Base-by-base conservation (phyloP, 2,113 vertebrate genomes). In the Cinclus cinclus region DNA sequence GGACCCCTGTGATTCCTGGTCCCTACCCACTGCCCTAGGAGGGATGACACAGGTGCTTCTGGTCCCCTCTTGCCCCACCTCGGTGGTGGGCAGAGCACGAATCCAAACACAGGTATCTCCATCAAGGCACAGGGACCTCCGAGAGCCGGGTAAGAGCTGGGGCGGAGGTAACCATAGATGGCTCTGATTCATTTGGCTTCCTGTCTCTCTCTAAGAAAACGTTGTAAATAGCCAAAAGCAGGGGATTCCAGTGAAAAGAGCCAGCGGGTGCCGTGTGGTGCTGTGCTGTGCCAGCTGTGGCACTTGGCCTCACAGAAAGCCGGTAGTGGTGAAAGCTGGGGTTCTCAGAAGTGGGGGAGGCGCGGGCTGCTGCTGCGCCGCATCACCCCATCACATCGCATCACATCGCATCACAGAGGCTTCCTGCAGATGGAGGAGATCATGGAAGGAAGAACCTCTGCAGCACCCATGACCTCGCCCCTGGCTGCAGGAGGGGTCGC, bases 291-390 rank as follows among this genome's bases (percentile, higher is more conserved):
- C 95, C 35, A 83, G 74, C 81, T 85, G 89, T 20, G 77, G 86
- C 70, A 31, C 89, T 85, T 33, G 59, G 95, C 90, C 98, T 98
- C 98, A 98, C 96, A 89, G 98, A 98, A 98, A 91, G 98, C 98
- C 98, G 98, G 98, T 98, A 98, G 98, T 98, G 98, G 98, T 98
- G 90, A 97, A 89, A 96, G 81, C 95, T 22, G 94, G 94, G 96
- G 83, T 98, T 98, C 98, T 98, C 97, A 97, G 98, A 98, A 98
- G 96, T 95, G 69, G 97, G 81, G 97, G 97, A 97, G 97, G 97
- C 41, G 77, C 11, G 92, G 95, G 97, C 96, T 97, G 97, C 93
- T 60, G 46, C 42, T 0, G 35, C 3, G 3, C 81, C 7, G 80
- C 97, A 97, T 98, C 95, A 27, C 96, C 73, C 76, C 35, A 11